These are phyloP conservation scores for Sebastes alutus DNA, from an alignment of 2,797 vertebrate species.

Conservation along the genomic window DNA sequence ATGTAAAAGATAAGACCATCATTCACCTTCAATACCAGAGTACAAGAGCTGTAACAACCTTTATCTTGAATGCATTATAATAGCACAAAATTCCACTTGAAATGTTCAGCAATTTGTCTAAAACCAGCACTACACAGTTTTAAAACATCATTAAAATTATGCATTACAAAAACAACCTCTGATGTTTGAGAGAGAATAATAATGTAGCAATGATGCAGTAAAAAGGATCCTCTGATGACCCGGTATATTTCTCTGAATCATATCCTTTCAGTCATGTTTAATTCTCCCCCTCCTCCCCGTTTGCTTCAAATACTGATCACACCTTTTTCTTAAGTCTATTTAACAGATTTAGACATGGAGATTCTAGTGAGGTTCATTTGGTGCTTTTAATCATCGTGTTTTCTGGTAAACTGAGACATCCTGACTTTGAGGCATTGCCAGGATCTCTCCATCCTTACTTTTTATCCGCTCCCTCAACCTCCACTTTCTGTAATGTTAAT, in stretches of 20 bases:
- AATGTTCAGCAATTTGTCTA: neutral
- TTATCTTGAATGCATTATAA: neutral
- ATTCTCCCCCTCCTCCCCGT: accelerated
- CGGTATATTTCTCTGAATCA: neutral
- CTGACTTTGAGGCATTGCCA: constrained; percentile 24
- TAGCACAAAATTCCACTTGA: too few relatives aligned
- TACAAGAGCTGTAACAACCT: neutral
- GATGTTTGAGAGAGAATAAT: constrained; percentile 2
- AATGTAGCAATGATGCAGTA: neutral
- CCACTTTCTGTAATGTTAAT: constrained; percentile 32
- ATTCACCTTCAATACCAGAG: neutral
- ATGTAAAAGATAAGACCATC: neutral
- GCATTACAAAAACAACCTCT: neutral
- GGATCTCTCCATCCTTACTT: neutral
- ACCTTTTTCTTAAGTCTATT: neutral
- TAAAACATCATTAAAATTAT: neutral
- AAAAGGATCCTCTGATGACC: constrained; percentile 6
- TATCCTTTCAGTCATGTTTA: neutral
- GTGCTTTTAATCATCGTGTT: constrained; percentile 18
- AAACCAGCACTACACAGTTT: neutral
- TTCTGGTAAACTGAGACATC: constrained; percentile 11
- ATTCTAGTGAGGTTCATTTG: neutral
- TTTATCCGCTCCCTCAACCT: neutral
- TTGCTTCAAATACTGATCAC: neutral
- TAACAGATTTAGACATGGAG: constrained; percentile 1